phyloP scores from a whole-genome alignment of 2,113 vertebrate species.

The Mormoops blainvillei region DNA sequence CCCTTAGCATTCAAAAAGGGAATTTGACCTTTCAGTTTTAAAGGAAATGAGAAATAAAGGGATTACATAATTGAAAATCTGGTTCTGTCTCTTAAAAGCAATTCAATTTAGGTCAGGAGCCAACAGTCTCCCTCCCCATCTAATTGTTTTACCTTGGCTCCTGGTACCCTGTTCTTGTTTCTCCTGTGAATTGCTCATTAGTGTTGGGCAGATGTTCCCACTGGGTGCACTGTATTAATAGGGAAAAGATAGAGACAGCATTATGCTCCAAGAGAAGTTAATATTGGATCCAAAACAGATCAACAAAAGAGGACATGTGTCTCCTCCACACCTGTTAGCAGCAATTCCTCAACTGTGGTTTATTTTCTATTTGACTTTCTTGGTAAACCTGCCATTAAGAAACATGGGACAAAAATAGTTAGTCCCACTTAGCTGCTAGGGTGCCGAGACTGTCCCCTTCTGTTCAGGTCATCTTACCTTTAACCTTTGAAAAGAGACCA shows the following conservation, averaged over 20 bases:
- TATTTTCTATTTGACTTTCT: constrained; percentile 37
- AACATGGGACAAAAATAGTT: background rate
- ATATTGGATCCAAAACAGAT: constrained; percentile 25
- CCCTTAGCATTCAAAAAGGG: constrained; percentile 26
- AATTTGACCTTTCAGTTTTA: constrained; percentile 61
- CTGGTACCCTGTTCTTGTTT: constrained; percentile 17
- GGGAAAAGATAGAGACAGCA: background rate
- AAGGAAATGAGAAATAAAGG: constrained; percentile 67
- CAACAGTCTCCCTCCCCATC: background rate
- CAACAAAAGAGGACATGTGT: background rate
- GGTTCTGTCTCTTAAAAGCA: constrained; percentile 63
- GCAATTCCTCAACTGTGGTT: background rate
- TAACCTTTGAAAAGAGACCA: background rate
- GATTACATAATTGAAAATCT: constrained; percentile 67
- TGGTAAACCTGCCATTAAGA: background rate
- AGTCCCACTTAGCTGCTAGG: background rate
- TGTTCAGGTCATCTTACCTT: background rate
- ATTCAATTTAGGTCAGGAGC: constrained; percentile 59
- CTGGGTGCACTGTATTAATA: background rate
- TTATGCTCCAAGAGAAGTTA: constrained; percentile 33
- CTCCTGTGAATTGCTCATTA: constrained; percentile 45
- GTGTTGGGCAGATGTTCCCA: constrained; percentile 31
- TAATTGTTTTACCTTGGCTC: constrained; percentile 65
- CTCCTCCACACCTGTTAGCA: background rate
- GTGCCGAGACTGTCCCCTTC: background rate